Evolutionary conservation across 2,797 vertebrate genomes (phyloP).

Genomic region (Simalia tracyae): DNA sequence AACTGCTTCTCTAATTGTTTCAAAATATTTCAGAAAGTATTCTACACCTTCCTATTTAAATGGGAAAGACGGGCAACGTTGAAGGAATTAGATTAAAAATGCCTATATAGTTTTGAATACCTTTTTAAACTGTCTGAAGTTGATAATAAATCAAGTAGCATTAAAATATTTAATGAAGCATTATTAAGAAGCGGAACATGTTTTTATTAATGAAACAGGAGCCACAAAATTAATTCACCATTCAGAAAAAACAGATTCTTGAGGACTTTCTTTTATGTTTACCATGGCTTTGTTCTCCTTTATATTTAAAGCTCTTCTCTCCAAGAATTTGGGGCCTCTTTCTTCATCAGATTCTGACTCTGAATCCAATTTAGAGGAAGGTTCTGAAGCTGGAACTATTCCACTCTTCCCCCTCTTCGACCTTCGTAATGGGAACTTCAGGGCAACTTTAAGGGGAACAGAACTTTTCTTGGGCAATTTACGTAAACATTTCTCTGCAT

Average conservation of each 20-base stretch:
- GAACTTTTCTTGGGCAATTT: constrained; percentile 66
- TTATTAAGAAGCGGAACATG: neutral
- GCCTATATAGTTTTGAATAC: constrained; percentile 24
- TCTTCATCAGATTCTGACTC: constrained; percentile 72
- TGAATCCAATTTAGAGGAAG: constrained; percentile 47
- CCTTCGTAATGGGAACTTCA: constrained; percentile 85
- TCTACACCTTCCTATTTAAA: neutral
- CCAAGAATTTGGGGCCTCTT: constrained; percentile 80
- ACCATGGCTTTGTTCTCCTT: constrained; percentile 99
- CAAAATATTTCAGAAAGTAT: neutral
- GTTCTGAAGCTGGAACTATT: constrained; percentile 31
- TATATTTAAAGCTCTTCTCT: constrained; percentile 94
- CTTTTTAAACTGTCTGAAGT: neutral
- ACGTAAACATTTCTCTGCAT: constrained; percentile 51
- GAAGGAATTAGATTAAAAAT: neutral
- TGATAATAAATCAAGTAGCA: neutral
- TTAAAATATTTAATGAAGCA: constrained; percentile 8
- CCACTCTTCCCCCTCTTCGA: constrained; percentile 58
- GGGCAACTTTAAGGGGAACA: constrained; percentile 81
- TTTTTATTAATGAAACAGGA: constrained; percentile 15
- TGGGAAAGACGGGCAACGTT: neutral
- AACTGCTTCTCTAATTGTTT: neutral
- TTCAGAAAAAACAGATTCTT: accelerated
- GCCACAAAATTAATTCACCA: constrained; percentile 1
- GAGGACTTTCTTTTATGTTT: constrained; percentile 31